These are phyloP conservation scores for Zaprionus vittiger DNA, from an alignment of 1,140 invertebrate genomes.

Conservation along the genomic window DNA sequence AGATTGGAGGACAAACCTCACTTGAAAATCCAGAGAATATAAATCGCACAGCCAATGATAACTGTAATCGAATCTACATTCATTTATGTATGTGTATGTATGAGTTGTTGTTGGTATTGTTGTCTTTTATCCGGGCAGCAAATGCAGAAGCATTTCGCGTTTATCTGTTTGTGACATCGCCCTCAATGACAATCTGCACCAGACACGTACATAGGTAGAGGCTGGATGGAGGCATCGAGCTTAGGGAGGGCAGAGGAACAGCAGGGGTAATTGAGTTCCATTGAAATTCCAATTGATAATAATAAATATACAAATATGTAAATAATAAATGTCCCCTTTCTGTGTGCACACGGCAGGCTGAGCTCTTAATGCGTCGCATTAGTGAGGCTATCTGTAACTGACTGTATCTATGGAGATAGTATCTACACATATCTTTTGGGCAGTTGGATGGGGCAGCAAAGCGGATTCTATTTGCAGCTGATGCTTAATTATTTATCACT, in stretches of 20 bases:
- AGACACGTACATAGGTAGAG: constrained; percentile 2
- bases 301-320: constrained; percentile 23
- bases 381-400: neutral
- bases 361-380: neutral
- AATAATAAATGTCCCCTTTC: neutral
- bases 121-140: constrained; percentile 6
- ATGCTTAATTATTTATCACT: no score
- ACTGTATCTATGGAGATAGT: neutral
- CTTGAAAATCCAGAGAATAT: neutral
- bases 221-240: neutral
- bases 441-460: no score
- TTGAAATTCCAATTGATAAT: constrained; percentile 26
- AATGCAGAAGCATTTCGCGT: constrained; percentile 23
- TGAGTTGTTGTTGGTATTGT: neutral
- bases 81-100: constrained; percentile 3
- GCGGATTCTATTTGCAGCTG: no score
- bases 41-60: constrained; percentile 5
- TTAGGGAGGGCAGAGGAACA: no score
- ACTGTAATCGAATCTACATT: constrained; percentile 9
- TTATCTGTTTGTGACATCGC: constrained; percentile 38
- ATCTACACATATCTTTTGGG: no score
- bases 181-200: neutral
- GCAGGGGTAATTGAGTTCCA: constrained; percentile 16
- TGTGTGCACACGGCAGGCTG: neutral
- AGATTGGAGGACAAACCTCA: neutral